Conservation (phyloP, 2,113 vertebrate species). For the Rhagologus leucostigma region DNA sequence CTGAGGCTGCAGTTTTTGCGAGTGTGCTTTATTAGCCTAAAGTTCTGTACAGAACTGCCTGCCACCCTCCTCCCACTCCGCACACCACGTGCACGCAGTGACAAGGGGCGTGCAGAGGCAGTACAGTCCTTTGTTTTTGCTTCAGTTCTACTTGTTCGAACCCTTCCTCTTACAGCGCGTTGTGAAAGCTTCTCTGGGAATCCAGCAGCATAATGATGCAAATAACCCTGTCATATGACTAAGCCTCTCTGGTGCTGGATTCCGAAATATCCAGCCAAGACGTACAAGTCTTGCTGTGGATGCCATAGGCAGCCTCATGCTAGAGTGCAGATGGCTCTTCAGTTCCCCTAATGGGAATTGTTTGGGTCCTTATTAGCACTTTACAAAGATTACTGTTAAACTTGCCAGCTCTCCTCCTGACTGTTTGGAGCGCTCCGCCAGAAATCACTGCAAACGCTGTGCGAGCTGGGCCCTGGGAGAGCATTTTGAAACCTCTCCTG, state of each 20-base stretch:
- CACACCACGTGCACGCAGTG: not conserved
- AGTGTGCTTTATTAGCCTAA: not conserved
- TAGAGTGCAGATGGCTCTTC: not conserved
- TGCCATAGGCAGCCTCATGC: constrained; percentile 13
- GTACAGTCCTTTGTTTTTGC: not conserved
- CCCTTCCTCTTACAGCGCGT: not conserved
- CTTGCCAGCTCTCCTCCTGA: not conserved
- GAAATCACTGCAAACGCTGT: not conserved
- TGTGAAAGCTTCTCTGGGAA: constrained; percentile 17
- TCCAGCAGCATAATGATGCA: not conserved
- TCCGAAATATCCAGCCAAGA: not conserved
- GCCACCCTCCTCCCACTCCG: constrained; percentile 23
- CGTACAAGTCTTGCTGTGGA: not conserved
- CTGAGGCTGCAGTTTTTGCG: not conserved
- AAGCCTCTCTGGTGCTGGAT: not conserved
- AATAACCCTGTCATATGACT: constrained; percentile 29
- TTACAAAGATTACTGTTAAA: not conserved
- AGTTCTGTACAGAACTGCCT: not conserved
- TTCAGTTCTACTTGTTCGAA: not conserved
- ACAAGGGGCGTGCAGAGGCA: constrained; percentile 5
- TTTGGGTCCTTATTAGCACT: not conserved
- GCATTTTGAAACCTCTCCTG: not conserved
- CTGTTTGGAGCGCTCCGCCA: not conserved
- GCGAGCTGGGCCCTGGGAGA: fast-evolving
- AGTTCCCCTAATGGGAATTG: constrained; percentile 5